Percentiles rank a stretch among this genome's conserved stretches.
phyloP scores from a whole-genome alignment of 2,888 invertebrate genomes.

The Hedychridium roseum region DNA sequence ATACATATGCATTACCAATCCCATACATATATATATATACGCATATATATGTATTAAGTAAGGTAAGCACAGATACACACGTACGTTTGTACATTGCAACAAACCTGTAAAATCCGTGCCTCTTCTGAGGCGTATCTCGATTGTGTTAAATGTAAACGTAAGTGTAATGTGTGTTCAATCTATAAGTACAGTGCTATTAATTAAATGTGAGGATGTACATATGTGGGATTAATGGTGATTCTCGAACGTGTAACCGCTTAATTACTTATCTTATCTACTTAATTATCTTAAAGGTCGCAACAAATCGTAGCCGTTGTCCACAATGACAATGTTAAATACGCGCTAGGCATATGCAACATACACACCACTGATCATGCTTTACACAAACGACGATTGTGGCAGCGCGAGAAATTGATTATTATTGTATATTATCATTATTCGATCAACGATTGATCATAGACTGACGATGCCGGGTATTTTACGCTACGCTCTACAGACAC shows the following conservation, averaged over 20 bases:
- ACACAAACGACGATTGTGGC: background rate
- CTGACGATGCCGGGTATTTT: too few species aligned
- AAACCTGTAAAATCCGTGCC: background rate
- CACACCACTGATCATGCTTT: background rate
- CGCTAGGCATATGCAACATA: background rate
- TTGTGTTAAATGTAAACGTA: too few species aligned
- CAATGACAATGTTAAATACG: background rate
- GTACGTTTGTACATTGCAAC: slow-evolving; percentile 47
- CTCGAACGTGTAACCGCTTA: slow-evolving; percentile 22
- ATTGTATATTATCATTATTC: too few species aligned
- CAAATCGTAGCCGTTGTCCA: slow-evolving; percentile 19
- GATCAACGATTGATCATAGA: background rate
- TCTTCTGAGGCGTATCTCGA: background rate
- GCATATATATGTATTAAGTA: slow-evolving; percentile 19
- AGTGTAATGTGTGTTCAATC: too few species aligned
- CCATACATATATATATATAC: slow-evolving; percentile 36
- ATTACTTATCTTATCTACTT: slow-evolving; percentile 25
- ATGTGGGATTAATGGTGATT: background rate
- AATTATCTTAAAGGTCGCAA: slow-evolving; percentile 28
- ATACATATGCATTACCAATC: slow-evolving; percentile 25
- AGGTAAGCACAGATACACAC: slow-evolving; percentile 7
- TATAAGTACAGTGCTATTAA: too few species aligned
- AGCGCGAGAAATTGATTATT: background rate
- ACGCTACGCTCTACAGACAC: background rate
- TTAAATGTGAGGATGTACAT: background rate